A percentile compares a stretch with the other conserved stretches of the same genome.
Evolutionary conservation across 2,113 vertebrate genomes (phyloP).

Genomic region (Arvicanthis niloticus): DNA sequence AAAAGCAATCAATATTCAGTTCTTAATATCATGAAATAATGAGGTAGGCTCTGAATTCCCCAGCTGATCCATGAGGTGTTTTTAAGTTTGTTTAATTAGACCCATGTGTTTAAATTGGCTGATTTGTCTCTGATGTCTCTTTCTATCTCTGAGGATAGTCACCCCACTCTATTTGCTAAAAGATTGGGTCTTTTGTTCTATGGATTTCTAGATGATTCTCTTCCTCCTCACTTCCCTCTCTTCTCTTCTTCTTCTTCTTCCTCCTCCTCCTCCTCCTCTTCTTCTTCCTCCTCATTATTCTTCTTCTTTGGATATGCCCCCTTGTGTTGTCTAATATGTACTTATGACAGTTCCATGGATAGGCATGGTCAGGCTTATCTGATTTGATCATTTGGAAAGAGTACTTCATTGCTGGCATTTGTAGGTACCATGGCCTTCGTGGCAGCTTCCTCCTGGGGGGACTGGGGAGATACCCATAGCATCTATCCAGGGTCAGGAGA

Average conservation of each 20-base stretch:
- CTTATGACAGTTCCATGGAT: not conserved
- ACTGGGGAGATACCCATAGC: not conserved
- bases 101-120: not conserved
- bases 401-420: not conserved
- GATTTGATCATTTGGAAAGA: not conserved
- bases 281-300: rapidly evolving
- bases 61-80: not conserved
- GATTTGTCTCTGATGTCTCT: not conserved
- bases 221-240: not conserved
- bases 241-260: not conserved
- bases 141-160: not conserved
- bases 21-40: not conserved
- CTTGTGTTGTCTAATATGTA: not conserved
- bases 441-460: not conserved
- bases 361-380: not conserved
- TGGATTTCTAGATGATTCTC: not conserved
- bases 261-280: too few relatives aligned
- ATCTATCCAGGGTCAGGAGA: not conserved
- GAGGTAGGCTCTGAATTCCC: not conserved
- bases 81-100: not conserved
- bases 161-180: not conserved
- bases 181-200: not conserved
- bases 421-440: not conserved
- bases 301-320: not conserved
- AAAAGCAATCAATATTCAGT: not conserved